These are phyloP conservation scores for Drosophila neoperkinsi DNA, from an alignment of 2,888 invertebrate species.

Conservation along the genomic window DNA sequence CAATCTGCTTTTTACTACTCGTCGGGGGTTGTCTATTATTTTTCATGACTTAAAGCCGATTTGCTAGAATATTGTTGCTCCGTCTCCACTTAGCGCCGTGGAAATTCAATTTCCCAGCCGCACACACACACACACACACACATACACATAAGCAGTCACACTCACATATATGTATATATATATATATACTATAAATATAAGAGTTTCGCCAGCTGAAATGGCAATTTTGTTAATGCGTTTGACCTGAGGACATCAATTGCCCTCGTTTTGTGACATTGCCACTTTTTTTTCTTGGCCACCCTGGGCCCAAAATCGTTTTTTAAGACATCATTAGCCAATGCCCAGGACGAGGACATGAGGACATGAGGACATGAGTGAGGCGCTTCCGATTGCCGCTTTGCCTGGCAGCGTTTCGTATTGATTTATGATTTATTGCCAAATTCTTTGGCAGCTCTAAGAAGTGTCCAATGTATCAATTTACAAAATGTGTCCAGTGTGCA, in stretches of 20 bases:
- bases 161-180: slow-evolving; percentile 22
- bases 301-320: slow-evolving; percentile 74
- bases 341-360: slow-evolving; percentile 32
- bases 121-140: slow-evolving; percentile 30
- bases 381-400: slow-evolving; percentile 30
- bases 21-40: slow-evolving; percentile 79
- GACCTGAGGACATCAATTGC: slow-evolving; percentile 81
- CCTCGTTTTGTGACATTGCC: slow-evolving; percentile 76
- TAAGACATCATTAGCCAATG: slow-evolving; percentile 79
- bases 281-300: slow-evolving; percentile 25
- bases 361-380: slow-evolving; percentile 42
- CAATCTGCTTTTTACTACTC: slow-evolving; percentile 80
- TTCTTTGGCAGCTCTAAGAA: slow-evolving; percentile 67
- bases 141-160: slow-evolving; percentile 24
- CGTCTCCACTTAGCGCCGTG: slow-evolving; percentile 62
- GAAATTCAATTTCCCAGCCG: slow-evolving; percentile 73
- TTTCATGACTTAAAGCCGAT: slow-evolving; percentile 85
- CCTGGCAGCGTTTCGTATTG: slow-evolving; percentile 62
- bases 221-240: slow-evolving; percentile 79
- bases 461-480: slow-evolving; percentile 70
- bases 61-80: slow-evolving; percentile 84
- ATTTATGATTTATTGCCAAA: slow-evolving; percentile 82
- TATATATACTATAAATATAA: slow-evolving; percentile 4
- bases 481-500: slow-evolving; percentile 61
- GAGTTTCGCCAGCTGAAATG: slow-evolving; percentile 68